Conservation (phyloP, 1,140 invertebrate genomes). For the Drosophila subpulchrella region DNA sequence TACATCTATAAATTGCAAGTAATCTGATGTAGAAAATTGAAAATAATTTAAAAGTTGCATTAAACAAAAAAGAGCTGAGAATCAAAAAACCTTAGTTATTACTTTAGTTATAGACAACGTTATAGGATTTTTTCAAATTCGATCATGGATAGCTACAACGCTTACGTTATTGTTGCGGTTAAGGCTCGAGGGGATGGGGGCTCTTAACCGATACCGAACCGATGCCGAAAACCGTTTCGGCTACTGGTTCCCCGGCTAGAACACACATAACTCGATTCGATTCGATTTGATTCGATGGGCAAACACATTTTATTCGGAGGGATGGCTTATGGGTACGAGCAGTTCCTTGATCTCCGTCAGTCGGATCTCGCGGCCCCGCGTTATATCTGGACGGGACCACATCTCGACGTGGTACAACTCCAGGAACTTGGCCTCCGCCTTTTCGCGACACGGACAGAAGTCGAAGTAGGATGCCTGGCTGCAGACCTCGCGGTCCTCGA, state of each 20-base stretch:
- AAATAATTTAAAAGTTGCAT: not conserved
- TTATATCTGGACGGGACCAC: constrained; percentile 41
- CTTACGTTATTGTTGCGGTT: constrained; percentile 21
- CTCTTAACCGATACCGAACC: constrained; percentile 10
- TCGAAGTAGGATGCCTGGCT: constrained; percentile 75
- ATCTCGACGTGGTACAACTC: constrained; percentile 68
- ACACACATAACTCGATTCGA: constrained; percentile 20
- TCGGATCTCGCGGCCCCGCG: constrained; percentile 47
- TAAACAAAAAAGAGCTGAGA: rapidly evolving
- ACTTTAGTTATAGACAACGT: not conserved
- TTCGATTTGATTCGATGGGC: constrained; percentile 25
- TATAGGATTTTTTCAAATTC: too few relatives aligned
- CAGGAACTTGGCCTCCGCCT: constrained; percentile 73
- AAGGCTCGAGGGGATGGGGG: not conserved
- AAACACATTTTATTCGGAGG: constrained; percentile 38
- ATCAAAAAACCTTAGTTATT: not conserved
- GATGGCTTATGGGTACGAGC: not conserved
- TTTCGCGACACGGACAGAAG: constrained; percentile 77
- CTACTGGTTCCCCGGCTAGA: constrained; percentile 6
- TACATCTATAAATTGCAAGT: too few relatives aligned
- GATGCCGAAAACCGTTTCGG: constrained; percentile 15
- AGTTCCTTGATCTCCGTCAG: constrained; percentile 57
- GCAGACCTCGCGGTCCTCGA: constrained; percentile 52
- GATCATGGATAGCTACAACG: not conserved
- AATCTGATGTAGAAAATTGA: too few relatives aligned